These are phyloP conservation scores for Ditylenchus weischeri DNA, from an alignment of 2,888 invertebrate species.

Conservation along the genomic window DNA sequence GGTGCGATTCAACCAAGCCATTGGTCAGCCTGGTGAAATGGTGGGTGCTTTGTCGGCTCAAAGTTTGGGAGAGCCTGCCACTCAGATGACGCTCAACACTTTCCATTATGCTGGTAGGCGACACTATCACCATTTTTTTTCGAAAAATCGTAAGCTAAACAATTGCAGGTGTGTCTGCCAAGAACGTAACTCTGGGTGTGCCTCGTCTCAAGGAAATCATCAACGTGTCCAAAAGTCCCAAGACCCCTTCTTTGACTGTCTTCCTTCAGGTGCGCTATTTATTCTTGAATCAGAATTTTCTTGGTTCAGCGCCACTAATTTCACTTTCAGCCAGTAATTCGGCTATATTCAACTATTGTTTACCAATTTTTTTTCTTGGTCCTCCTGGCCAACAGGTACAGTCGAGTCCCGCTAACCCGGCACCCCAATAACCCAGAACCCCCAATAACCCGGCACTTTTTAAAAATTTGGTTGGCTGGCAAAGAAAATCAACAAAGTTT, in stretches of 20 bases:
- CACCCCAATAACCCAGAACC: too few relatives aligned
- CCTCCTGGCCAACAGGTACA: too few relatives aligned
- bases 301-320: too few relatives aligned
- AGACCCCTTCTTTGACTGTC: slow-evolving; percentile 96
- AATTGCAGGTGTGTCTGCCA: slow-evolving; percentile 96
- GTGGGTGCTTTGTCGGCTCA: slow-evolving; percentile 99
- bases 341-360: too few relatives aligned
- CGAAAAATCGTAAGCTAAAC: not conserved
- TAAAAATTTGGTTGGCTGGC: too few relatives aligned
- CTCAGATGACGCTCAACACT: slow-evolving; percentile 99
- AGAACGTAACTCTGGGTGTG: slow-evolving; percentile 99
- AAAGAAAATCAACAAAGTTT: too few relatives aligned
- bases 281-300: not conserved
- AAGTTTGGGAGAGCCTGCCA: slow-evolving; percentile 96
- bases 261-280: slow-evolving; percentile 76
- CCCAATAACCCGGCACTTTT: too few relatives aligned
- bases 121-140: not conserved
- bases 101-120: slow-evolving; percentile 71
- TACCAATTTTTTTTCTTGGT: too few relatives aligned
- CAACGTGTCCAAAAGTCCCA: slow-evolving; percentile 96
- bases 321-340: too few relatives aligned
- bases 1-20: slow-evolving; percentile 91
- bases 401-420: too few relatives aligned
- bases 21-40: slow-evolving; percentile 71
- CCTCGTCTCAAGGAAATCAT: slow-evolving; percentile 88